Base-by-base conservation (phyloP, 1,140 invertebrate species). In the Orchesella cincta region DNA sequence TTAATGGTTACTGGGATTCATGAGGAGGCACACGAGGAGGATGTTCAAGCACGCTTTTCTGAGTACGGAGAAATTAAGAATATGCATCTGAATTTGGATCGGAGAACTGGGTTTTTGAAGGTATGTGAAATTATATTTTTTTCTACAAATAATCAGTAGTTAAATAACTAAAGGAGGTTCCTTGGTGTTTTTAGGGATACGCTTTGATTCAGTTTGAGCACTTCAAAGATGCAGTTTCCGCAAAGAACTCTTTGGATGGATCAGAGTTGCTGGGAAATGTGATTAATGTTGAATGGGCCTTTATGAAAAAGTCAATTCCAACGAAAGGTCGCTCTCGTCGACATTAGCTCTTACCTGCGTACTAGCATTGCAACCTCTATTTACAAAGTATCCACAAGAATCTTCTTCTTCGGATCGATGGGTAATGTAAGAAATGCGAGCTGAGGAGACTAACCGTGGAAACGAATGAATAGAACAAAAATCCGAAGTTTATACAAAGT, bases 11-110 rank as follows among this genome's bases (percentile, higher is more conserved):
- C 89, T 39, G 89, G 89, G 35, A 88, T 91, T 8, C 89, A 91
- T 83, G 90, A 91, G 84, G 90, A 91, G 83, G 88, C 89, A 0
- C 88, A 90, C 75, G 90, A 91, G 85, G 90, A 91, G 82, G 89
- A 91, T 83, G 86, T 91, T 76, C 86, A 88, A 78, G 89, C 90
- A 62, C 87, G 88, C 76, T 91, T 91, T 84, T 85, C 87, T 20
- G 90, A 91, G 67, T 90, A 85, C 84, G 90, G 90, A 33, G 88
- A 89, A 78, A 90, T 91, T 39, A 90, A 90, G 82, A 91, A 91
- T 85, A 81, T 91, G 23, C 90, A 91, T 83, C 83, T 92, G 12
- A 91, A 91, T 85, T 85, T 91, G 12, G 90, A 91, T 83, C 85
- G 90, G 62, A 83, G 90, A 76, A 91, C 90, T 73, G 90, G 90